Evolutionary conservation across 2,888 invertebrate genomes (phyloP), one percentile per base, ranked within the genome.

Genomic region (Diaperis boleti): DNA sequence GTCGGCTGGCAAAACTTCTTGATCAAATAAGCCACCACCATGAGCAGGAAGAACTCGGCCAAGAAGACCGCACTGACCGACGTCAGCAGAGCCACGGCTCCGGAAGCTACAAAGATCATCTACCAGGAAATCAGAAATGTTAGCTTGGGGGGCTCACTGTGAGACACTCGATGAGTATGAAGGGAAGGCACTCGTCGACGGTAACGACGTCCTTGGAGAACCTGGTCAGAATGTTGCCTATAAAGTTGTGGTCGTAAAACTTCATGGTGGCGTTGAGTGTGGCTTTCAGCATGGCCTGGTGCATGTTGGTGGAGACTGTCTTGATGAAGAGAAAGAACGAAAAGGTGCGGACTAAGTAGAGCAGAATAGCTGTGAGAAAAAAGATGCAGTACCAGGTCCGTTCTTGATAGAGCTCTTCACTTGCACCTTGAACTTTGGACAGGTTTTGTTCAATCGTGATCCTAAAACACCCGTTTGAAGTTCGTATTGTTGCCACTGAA

Each of bases 201-300:
- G 41, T 52, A 1, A 17, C 20, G 14, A 50, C 31, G 41, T 69
- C 87, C 86, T 64, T 95, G 79, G 64, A 79, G 87, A 57, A 92
- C 84, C 68, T 86, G 83, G 0, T 84, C 82, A 79, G 91, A 7
- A 67, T 56, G 11, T 62, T 67, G 2, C 64, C 67, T 18, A 64
- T 61, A 26, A 57, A 63, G 35, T 39, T 62, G 1, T 11, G 13
- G 18, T 61, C 61, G n/a, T 56, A 62, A 47, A 70, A 63, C 2
- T 39, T 17, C 59, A 65, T 62, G 0, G 62, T n/a, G 3, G 55
- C 50, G 35, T 62, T 59, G 1, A 67, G 39, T 8, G 65, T 54
- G 3, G 26, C 8, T 1, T 17, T 29, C 13, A 59, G 1, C 62
- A 65, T 65, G 15, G 29, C 20, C 39, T 65, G 59, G 20, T 67